phyloP scores from a whole-genome alignment of 2,888 invertebrate species.

The Mayetiola destructor region DNA sequence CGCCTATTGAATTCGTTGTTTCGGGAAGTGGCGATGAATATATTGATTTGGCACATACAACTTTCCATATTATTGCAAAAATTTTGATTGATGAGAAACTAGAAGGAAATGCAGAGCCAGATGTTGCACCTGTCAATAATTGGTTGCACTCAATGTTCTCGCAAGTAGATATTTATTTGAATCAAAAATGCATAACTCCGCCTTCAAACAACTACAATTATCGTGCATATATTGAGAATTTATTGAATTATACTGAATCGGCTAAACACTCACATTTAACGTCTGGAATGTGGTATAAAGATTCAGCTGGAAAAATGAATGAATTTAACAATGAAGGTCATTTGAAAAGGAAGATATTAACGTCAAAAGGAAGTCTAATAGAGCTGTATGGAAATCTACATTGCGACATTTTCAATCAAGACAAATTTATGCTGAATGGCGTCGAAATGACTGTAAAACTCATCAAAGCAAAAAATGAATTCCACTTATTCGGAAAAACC shows the following conservation, averaged over 20 bases:
- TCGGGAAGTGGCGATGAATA: constrained; percentile 13
- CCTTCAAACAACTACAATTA: constrained; percentile 15
- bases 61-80: constrained; percentile 8
- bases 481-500: not conserved
- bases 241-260: constrained; percentile 15
- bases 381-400: constrained; percentile 13
- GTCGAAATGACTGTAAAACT: constrained; percentile 13
- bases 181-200: constrained; percentile 16
- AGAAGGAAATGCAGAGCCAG: not conserved
- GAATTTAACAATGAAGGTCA: not conserved
- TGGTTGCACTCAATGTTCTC: constrained; percentile 14
- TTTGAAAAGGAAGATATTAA: not conserved
- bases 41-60: constrained; percentile 11
- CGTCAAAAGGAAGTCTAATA: not conserved
- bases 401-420: constrained; percentile 14
- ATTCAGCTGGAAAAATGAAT: not conserved
- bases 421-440: constrained; percentile 13
- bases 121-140: constrained; percentile 14
- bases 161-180: constrained; percentile 14
- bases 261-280: constrained; percentile 10
- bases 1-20: constrained; percentile 14
- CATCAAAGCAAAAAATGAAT: constrained; percentile 9
- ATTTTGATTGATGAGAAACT: not conserved
- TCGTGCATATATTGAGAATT: constrained; percentile 15
- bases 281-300: not conserved